These are phyloP conservation scores for Struthidea cinerea DNA, from an alignment of 2,113 vertebrate genomes.

Conservation along the genomic window DNA sequence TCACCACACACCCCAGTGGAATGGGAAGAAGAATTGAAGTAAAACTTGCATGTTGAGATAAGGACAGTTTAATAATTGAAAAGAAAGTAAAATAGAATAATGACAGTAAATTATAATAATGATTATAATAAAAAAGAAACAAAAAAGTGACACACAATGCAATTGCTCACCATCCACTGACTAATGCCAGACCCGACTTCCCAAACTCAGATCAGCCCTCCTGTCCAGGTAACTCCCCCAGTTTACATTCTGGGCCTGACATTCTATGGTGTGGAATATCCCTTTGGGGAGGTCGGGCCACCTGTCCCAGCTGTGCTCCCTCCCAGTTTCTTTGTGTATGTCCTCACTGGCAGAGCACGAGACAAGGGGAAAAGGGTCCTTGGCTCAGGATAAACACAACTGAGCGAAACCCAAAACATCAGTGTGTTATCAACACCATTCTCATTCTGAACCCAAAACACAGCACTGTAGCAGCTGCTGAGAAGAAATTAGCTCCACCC, in stretches of 20 bases:
- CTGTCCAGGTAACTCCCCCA: not conserved
- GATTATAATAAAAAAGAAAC: not conserved
- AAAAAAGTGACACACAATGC: not conserved
- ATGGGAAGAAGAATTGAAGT: not conserved
- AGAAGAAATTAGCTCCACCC: not conserved
- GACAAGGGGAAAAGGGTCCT: not conserved
- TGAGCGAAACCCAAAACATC: not conserved
- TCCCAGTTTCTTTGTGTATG: not conserved
- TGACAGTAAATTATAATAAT: not conserved
- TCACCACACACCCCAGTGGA: not conserved
- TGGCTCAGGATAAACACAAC: not conserved
- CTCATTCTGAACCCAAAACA: not conserved
- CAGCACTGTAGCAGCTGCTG: not conserved
- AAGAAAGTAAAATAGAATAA: not conserved
- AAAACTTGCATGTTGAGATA: not conserved
- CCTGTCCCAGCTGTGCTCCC: not conserved
- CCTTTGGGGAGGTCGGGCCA: not conserved
- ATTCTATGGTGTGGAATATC: not conserved
- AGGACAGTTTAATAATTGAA: not conserved
- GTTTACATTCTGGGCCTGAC: not conserved
- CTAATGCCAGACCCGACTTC: not conserved
- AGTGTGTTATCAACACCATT: not conserved
- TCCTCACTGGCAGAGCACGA: not conserved
- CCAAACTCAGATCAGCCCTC: not conserved
- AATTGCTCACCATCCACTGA: not conserved